phyloP scores from a whole-genome alignment of 2,888 invertebrate genomes.

The Stegophylla sp. region DNA sequence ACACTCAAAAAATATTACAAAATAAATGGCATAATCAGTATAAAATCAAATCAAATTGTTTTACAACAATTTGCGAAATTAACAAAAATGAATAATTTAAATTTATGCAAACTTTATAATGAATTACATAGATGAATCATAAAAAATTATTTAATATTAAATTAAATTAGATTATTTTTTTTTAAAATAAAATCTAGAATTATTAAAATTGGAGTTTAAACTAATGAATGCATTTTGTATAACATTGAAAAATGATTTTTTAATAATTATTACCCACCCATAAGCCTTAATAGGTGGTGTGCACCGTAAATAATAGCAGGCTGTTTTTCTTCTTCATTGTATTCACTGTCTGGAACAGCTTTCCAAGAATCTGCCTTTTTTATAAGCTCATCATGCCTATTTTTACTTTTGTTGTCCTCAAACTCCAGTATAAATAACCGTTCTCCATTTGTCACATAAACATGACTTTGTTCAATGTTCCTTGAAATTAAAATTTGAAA shows the following conservation, averaged over 20 bases:
- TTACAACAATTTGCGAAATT: too few species aligned
- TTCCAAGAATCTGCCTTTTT: constrained; percentile 70
- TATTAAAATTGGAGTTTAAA: too few species aligned
- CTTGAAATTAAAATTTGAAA: constrained; percentile 21
- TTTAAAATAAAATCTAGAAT: too few species aligned
- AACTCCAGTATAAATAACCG: not conserved
- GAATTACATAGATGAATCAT: not conserved
- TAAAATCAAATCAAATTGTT: not conserved
- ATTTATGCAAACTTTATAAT: too few species aligned
- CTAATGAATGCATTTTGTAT: too few species aligned
- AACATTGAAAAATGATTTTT: not conserved
- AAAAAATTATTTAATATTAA: not conserved
- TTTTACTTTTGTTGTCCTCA: constrained; percentile 5
- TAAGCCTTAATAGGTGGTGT: constrained; percentile 82
- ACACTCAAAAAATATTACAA: not conserved
- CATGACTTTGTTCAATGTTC: not conserved
- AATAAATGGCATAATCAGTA: not conserved
- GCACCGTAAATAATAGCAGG: constrained; percentile 88
- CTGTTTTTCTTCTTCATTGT: constrained; percentile 70
- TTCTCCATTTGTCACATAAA: constrained; percentile 4
- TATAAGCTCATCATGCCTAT: constrained; percentile 35
- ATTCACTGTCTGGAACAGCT: constrained; percentile 76
- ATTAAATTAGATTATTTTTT: not conserved
- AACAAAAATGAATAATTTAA: too few species aligned
- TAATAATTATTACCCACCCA: constrained; percentile 69